Evolutionary conservation across 2,888 invertebrate species (phyloP).

Genomic region (Chaetogeoica ovagalla): DNA sequence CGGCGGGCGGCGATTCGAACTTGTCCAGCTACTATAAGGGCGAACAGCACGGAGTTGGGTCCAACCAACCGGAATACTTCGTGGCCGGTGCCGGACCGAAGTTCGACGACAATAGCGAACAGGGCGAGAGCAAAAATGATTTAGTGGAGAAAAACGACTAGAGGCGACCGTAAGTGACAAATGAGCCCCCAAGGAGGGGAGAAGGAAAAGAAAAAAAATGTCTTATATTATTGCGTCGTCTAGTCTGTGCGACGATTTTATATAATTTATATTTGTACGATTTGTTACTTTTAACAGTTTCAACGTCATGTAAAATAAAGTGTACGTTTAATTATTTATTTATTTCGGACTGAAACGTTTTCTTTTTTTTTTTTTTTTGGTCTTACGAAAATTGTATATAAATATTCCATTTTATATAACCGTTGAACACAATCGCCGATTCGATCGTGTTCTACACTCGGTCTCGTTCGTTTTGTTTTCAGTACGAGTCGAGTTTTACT

Average conservation of each 20-base stretch:
- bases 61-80: constrained; percentile 9
- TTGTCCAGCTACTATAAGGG: constrained; percentile 14
- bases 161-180: neutral
- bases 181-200: neutral
- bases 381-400: no score
- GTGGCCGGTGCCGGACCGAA: neutral
- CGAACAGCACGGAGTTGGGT: neutral
- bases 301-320: no score
- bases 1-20: neutral
- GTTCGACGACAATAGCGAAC: neutral
- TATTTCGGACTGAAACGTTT: no score
- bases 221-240: neutral
- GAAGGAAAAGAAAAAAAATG: neutral
- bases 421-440: neutral
- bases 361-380: no score
- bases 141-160: neutral
- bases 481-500: no score
- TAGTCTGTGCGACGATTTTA: no score
- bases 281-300: no score
- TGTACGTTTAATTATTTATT: no score
- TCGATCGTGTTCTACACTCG: no score
- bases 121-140: neutral
- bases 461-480: no score
- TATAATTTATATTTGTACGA: no score
- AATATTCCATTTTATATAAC: no score